phyloP scores from a whole-genome alignment of 2,888 invertebrate genomes.

The Augochlorella aurata region DNA sequence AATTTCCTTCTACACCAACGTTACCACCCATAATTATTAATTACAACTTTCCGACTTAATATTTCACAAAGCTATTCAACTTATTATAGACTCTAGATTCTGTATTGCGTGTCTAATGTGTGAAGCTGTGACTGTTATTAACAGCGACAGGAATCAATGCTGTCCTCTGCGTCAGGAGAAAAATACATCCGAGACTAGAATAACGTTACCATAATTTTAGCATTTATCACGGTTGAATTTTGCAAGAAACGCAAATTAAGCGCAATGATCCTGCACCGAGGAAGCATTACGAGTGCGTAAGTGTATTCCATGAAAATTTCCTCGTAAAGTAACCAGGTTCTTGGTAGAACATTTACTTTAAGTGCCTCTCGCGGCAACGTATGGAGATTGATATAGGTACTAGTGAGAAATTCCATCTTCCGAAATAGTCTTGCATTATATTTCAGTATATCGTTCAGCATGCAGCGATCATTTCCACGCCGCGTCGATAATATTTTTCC shows the following conservation, averaged over 20 bases:
- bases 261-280: constrained; percentile 9
- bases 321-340: constrained; percentile 55
- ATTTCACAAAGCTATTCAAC: no score
- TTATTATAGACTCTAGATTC: neutral
- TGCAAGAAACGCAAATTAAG: constrained; percentile 39
- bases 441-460: neutral
- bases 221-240: neutral
- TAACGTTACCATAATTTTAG: neutral
- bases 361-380: constrained; percentile 46
- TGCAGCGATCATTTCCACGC: neutral
- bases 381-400: constrained; percentile 1
- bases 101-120: neutral
- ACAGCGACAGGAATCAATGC: neutral
- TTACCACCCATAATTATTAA: no score
- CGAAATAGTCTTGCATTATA: neutral
- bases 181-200: neutral
- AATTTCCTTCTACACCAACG: no score
- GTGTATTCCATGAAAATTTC: constrained; percentile 55
- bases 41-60: no score
- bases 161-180: neutral
- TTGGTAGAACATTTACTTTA: constrained; percentile 36
- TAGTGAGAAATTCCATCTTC: neutral
- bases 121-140: neutral
- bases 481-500: no score
- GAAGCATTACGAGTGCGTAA: constrained; percentile 29